These are phyloP conservation scores for Amphiprion ocellaris DNA, from an alignment of 2,113 vertebrate genomes.

Conservation along the genomic window DNA sequence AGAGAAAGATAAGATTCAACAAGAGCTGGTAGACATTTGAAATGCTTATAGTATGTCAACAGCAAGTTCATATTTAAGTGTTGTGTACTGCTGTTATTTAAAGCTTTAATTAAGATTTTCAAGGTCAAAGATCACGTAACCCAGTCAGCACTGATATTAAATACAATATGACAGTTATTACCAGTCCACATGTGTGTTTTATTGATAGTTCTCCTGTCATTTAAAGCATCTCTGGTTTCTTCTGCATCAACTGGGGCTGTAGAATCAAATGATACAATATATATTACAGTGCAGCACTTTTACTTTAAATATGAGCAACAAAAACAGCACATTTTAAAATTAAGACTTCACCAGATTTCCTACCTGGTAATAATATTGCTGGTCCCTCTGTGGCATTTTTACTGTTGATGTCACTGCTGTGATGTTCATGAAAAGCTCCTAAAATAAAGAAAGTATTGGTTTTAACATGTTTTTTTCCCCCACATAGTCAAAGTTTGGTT, in stretches of 20 bases:
- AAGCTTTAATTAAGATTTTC: too few relatives aligned
- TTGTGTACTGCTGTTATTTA: too few relatives aligned
- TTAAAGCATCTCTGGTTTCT: slow-evolving; percentile 11
- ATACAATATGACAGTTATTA: neutral
- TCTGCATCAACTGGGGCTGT: neutral
- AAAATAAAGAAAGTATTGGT: too few relatives aligned
- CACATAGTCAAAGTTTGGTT: neutral
- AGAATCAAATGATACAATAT: neutral
- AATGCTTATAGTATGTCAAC: too few relatives aligned
- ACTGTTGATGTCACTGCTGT: neutral
- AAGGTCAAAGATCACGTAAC: neutral
- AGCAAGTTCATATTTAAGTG: too few relatives aligned
- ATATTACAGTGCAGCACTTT: neutral
- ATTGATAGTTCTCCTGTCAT: neutral
- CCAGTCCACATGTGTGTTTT: neutral
- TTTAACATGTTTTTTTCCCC: too few relatives aligned
- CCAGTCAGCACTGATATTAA: neutral
- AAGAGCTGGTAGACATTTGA: too few relatives aligned
- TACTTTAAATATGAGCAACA: neutral
- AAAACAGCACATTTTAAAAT: neutral
- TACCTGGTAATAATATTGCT: slow-evolving; percentile 22
- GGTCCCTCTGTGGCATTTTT: slow-evolving; percentile 6
- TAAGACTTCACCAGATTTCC: neutral
- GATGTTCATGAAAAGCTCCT: neutral
- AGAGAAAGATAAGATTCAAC: slow-evolving; percentile 5